Percentiles rank a stretch among this genome's conserved stretches.
phyloP scores from a whole-genome alignment of 2,113 vertebrate genomes.

The Pithys albifrons region DNA sequence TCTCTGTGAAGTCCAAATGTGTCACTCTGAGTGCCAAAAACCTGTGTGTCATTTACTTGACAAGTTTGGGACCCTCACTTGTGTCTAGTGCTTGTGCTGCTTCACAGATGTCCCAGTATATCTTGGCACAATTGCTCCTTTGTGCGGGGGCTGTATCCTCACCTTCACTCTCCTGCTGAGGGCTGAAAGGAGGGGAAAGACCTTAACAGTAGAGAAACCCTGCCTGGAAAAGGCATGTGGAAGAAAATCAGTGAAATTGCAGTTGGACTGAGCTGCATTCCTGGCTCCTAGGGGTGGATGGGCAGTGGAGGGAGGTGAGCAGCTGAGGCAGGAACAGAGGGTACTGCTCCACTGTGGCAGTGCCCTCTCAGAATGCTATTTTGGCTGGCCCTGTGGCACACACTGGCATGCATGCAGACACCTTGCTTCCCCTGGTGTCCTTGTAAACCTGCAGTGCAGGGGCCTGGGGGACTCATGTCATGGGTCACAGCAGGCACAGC shows the following conservation, averaged over 20 bases:
- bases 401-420: background rate
- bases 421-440: background rate
- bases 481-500: background rate
- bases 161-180: background rate
- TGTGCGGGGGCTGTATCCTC: background rate
- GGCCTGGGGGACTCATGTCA: background rate
- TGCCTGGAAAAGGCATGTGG: background rate
- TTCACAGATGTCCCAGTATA: background rate
- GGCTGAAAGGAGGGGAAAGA: background rate
- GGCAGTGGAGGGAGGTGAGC: background rate
- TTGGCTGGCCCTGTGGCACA: background rate
- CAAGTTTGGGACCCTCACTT: background rate
- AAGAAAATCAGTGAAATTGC: background rate
- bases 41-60: background rate
- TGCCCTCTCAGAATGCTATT: accelerated
- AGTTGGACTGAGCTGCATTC: background rate
- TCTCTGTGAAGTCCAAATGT: conserved; percentile 21
- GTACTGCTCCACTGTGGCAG: background rate
- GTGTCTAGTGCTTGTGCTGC: background rate
- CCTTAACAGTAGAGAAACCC: background rate
- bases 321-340: background rate
- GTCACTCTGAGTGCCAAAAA: conserved; percentile 23
- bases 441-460: background rate
- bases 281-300: background rate
- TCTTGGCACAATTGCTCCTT: background rate